phyloP scores from a whole-genome alignment of 1,140 invertebrate genomes.

The Zaprionus gabonicus region DNA sequence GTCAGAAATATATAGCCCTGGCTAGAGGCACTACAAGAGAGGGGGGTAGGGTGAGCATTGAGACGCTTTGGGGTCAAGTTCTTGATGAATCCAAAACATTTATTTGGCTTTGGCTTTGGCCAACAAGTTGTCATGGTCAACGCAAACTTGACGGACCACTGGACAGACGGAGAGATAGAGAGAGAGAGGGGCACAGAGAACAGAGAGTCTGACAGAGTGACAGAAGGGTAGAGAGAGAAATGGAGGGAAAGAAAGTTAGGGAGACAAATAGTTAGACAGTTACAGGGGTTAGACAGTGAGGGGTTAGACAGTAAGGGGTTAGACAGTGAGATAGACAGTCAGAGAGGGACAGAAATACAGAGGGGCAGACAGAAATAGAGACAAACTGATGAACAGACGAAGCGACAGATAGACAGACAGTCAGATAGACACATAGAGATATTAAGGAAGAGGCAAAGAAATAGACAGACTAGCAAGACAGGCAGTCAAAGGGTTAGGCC shows the following conservation, averaged over 20 bases:
- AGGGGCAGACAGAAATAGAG: slow-evolving; percentile 17
- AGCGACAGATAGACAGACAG: neutral
- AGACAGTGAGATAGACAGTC: neutral
- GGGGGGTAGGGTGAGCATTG: slow-evolving; percentile 24
- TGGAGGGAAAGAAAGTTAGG: neutral
- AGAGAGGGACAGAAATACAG: neutral
- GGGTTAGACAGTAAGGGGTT: neutral
- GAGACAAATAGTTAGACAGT: too few species aligned
- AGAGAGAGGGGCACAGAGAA: neutral
- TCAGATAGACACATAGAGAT: neutral
- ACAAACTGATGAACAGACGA: neutral
- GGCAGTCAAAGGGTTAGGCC: too few species aligned
- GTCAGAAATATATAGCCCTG: slow-evolving; percentile 26
- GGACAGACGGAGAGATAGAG: slow-evolving; percentile 21
- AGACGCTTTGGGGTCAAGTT: slow-evolving; percentile 72
- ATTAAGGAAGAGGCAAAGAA: too few species aligned
- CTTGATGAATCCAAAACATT: slow-evolving; percentile 55
- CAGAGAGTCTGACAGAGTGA: neutral
- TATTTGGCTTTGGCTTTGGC: slow-evolving; percentile 30
- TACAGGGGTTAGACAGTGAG: too few species aligned
- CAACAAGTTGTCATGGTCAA: slow-evolving; percentile 45
- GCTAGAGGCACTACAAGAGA: slow-evolving; percentile 15
- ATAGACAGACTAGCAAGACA: too few species aligned
- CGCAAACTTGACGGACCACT: neutral
- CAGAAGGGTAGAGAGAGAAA: neutral